Evolutionary conservation across 1,140 invertebrate species (phyloP).

Genomic region (Pseudomyrmex pallidus): DNA sequence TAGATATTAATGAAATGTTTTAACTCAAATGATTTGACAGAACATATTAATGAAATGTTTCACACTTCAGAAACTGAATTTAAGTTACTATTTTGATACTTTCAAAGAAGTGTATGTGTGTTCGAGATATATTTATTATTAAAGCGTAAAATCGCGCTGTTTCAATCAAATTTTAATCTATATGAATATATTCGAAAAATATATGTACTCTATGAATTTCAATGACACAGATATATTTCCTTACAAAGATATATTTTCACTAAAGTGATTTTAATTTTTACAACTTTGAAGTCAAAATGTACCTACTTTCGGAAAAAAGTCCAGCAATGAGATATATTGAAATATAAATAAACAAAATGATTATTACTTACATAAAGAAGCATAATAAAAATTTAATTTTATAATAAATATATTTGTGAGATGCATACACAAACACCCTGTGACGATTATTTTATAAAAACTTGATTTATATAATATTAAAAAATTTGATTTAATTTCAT

Average conservation of each 20-base stretch:
- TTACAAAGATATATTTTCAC: not conserved
- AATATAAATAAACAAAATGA: not conserved
- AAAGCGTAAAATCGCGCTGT: constrained; percentile 2
- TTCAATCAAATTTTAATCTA: constrained; percentile 21
- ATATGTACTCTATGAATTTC: constrained; percentile 4
- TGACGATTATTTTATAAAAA: constrained; percentile 16
- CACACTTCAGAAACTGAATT: not conserved
- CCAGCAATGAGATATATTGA: constrained; percentile 14
- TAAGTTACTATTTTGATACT: not conserved
- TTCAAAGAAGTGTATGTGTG: not conserved
- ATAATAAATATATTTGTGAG: not conserved
- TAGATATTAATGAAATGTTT: not conserved
- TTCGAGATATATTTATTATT: constrained; percentile 24
- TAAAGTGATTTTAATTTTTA: constrained; percentile 12
- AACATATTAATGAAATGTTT: constrained; percentile 7
- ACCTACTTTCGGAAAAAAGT: not conserved
- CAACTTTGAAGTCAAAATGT: not conserved
- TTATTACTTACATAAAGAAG: no score
- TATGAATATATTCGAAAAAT: constrained; percentile 15
- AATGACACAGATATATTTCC: not conserved
- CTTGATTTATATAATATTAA: constrained; percentile 47
- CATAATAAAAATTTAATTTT: not conserved
- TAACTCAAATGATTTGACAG: not conserved
- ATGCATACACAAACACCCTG: not conserved
- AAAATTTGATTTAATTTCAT: constrained; percentile 8